phyloP scores from a whole-genome alignment of 1,140 invertebrate genomes.

The Cyphomyrmex costatus region DNA sequence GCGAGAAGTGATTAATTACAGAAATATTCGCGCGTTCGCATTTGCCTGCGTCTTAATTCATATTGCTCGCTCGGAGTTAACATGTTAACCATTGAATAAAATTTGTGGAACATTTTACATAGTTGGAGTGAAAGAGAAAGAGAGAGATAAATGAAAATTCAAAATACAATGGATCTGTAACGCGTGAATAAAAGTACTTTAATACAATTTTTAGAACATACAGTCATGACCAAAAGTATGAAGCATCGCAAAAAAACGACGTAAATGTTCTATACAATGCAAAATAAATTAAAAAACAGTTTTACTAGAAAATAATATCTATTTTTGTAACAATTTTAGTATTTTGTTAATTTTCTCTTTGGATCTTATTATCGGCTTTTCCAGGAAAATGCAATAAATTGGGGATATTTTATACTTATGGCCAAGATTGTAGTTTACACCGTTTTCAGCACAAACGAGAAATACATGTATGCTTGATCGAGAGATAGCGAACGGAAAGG shows the following conservation, averaged over 20 bases:
- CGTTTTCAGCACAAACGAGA: not conserved
- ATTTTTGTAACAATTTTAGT: no score
- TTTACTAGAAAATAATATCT: no score
- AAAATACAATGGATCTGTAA: not conserved
- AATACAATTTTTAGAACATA: not conserved
- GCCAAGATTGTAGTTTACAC: not conserved
- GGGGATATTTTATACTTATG: no score
- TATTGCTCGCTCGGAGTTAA: not conserved
- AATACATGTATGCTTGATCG: not conserved
- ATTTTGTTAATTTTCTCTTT: no score
- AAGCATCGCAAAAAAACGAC: no score
- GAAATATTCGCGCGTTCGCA: constrained; percentile 7
- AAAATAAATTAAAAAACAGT: no score
- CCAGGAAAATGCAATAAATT: no score
- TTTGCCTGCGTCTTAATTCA: constrained; percentile 12
- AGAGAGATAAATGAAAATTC: constrained; percentile 2
- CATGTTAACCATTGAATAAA: not conserved
- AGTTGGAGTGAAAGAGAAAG: not conserved
- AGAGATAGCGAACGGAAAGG: not conserved
- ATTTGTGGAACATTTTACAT: not conserved
- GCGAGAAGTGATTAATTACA: constrained; percentile 33
- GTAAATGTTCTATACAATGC: no score
- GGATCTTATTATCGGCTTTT: no score
- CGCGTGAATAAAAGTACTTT: not conserved
- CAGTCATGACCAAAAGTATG: no score